Conservation (phyloP, 2,113 vertebrate species). For the Xiphophorus maculatus region DNA sequence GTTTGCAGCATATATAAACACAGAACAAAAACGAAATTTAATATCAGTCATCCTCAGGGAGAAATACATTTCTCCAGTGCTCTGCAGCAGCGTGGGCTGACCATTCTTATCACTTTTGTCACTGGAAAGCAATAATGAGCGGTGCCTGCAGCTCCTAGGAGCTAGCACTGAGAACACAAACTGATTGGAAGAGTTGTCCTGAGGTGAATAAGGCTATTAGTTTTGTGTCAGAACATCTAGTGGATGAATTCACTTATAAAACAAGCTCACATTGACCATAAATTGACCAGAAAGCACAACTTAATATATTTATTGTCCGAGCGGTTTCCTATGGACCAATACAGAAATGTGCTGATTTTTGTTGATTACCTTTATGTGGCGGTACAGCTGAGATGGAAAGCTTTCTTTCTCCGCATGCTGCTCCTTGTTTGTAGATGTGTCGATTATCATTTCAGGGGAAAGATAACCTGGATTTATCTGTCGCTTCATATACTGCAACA, state of each 20-base stretch:
- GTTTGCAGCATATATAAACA: not conserved
- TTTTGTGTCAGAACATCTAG: constrained; percentile 5
- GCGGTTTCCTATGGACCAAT: not conserved
- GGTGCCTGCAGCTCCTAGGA: constrained; percentile 41
- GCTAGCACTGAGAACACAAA: constrained; percentile 39
- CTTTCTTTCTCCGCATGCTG: constrained; percentile 88
- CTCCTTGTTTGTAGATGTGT: constrained; percentile 88
- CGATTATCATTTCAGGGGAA: constrained; percentile 90
- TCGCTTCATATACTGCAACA: constrained; percentile 85
- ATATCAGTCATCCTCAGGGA: constrained; percentile 22
- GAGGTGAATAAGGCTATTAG: constrained; percentile 56
- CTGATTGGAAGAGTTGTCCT: constrained; percentile 31
- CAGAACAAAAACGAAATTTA: constrained; percentile 2
- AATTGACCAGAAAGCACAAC: not conserved
- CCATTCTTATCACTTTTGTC: constrained; percentile 27
- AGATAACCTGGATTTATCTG: constrained; percentile 88
- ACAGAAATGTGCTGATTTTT: not conserved
- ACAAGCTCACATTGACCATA: not conserved
- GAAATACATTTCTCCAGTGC: constrained; percentile 5
- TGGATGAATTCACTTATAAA: constrained; percentile 1
- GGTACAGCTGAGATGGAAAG: constrained; percentile 93
- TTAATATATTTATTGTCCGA: no score
- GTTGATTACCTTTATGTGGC: constrained; percentile 91
- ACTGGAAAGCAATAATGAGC: constrained; percentile 33
- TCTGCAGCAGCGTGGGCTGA: constrained; percentile 15